A percentile compares a stretch with the other conserved stretches of the same genome.
Evolutionary conservation across 2,113 vertebrate genomes (phyloP).

Genomic region (Holacanthus passer): DNA sequence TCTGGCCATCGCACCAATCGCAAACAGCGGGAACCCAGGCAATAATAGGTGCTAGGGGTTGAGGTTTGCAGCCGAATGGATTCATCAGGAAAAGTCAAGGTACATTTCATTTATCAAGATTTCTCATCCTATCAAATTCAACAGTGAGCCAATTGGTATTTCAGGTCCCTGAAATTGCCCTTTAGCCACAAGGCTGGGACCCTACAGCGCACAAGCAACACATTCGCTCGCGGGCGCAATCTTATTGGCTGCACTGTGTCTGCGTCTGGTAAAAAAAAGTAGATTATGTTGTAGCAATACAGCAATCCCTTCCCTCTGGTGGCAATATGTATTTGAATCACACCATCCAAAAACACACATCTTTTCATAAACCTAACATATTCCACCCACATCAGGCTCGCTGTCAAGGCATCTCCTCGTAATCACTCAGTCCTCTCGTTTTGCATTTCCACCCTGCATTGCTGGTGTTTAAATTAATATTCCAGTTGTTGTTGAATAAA

Average conservation of each 20-base stretch:
- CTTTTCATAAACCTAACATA: conserved; percentile 40
- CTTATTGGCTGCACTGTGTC: conserved; percentile 17
- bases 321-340: conserved; percentile 30
- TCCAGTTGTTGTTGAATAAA: conserved; percentile 22
- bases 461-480: conserved; percentile 29
- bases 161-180: conserved; percentile 63
- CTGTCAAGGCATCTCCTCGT: conserved; percentile 32
- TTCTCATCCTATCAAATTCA: conserved; percentile 70
- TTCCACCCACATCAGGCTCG: conserved; percentile 40
- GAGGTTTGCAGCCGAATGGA: conserved; percentile 65
- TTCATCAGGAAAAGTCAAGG: conserved; percentile 80
- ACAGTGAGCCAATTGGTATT: conserved; percentile 71
- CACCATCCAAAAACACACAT: conserved; percentile 18
- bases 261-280: background rate
- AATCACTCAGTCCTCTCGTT: conserved; percentile 18
- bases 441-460: conserved; percentile 24
- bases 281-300: conserved; percentile 25
- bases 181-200: conserved; percentile 48
- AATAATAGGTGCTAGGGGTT: conserved; percentile 62
- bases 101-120: conserved; percentile 77
- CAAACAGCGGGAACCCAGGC: conserved; percentile 48
- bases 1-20: conserved; percentile 63
- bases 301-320: conserved; percentile 4
- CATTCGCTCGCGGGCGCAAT: background rate
- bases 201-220: conserved; percentile 16